Evolutionary conservation across 2,797 vertebrate species (phyloP).

Genomic region (Melanotaenia nigrans): DNA sequence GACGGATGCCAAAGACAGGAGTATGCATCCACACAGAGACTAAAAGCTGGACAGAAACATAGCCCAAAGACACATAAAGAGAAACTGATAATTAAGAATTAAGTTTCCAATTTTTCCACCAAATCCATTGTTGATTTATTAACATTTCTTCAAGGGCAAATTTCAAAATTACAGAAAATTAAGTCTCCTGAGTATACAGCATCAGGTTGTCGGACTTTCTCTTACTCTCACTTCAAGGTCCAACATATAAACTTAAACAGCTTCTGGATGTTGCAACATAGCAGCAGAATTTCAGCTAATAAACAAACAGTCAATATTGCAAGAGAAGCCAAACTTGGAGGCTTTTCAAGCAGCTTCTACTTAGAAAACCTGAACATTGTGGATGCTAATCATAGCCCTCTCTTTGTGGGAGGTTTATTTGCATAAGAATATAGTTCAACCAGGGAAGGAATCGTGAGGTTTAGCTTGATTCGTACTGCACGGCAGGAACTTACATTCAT

Average conservation of each 20-base stretch:
- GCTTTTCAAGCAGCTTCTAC: not conserved
- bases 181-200: not conserved
- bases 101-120: not conserved
- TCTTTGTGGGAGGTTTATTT: not conserved
- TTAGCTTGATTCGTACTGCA: not conserved
- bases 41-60: conserved; percentile 39
- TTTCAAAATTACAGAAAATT: not conserved
- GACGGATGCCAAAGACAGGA: conserved; percentile 56
- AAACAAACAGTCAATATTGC: not conserved
- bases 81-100: conserved; percentile 16
- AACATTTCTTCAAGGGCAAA: not conserved
- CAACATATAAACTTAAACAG: not conserved
- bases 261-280: not conserved
- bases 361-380: not conserved
- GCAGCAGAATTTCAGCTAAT: not conserved
- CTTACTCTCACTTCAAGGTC: not conserved
- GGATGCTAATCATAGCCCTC: not conserved
- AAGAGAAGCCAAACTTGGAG: not conserved
- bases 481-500: not conserved
- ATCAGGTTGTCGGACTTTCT: not conserved
- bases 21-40: conserved; percentile 44
- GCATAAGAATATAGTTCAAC: not conserved
- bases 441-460: not conserved
- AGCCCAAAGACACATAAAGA: conserved; percentile 34
- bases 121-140: not conserved